Evolutionary conservation across 2,888 invertebrate species (phyloP), one percentile per base, ranked within the genome.

Genomic region (Germaria angustata): DNA sequence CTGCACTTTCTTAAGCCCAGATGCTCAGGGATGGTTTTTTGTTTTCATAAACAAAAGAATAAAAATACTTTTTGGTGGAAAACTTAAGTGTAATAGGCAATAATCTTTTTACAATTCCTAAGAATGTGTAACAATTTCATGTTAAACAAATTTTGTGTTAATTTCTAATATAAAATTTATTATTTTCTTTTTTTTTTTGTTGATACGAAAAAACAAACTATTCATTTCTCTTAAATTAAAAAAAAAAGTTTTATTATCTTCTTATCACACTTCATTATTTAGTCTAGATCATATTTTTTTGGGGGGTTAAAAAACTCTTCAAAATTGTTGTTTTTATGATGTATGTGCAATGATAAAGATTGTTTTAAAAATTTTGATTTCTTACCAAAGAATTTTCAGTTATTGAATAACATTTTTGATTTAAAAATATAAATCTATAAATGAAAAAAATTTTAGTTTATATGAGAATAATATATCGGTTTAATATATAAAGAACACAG

Each of bases 281-380:
- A 22, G 32, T 55, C 15, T 49, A 20, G 20, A 41, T 53, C 24
- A 24, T 39, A 17, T 15, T 11, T 63, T 49, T 49, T 44, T 63
- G 15, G 22, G 22, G 20, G 8, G 9, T 20, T 28, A 28, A 2
- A 51, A 59, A 24, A 20, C 13, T 75, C 28, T 69, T 68, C 34
- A 63, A 57, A 75, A 75, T 63, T 69, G 22, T 80, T 17, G 41
- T 77, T 66, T 77, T 77, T 81, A 81, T 72, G 61, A 68, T 66
- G 61, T 68, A 34, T 46, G 44, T 34, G 51, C 20, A 44, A 34
- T 61, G 68, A 75, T 75, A 80, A 69, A 20, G 61, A 69, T 34
- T 53, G 6, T 17, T 28, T 28, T 15, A 22, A 22, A 0, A 15
- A 53, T 53, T 53, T 53, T 9, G 9, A 2, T 3, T 8, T 7